Conservation (phyloP, 2,113 vertebrate genomes). For the Muntiacus reevesi region DNA sequence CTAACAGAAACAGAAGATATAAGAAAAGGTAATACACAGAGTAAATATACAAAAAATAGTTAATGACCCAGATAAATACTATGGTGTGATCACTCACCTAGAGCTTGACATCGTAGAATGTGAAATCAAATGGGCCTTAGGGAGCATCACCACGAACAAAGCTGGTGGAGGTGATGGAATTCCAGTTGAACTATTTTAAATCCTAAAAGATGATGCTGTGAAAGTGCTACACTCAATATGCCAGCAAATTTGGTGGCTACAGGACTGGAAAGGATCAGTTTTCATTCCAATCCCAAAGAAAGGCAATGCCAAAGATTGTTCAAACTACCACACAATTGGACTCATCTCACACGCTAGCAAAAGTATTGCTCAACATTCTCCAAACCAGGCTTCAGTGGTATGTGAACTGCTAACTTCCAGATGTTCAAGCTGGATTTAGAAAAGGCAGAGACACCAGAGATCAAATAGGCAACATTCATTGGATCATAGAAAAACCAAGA, state of each 20-base stretch:
- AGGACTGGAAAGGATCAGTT: not conserved
- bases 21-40: not conserved
- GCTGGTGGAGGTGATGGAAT: not conserved
- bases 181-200: not conserved
- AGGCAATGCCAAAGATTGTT: not conserved
- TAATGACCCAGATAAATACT: not conserved
- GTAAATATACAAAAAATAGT: not conserved
- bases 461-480: accelerated
- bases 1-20: not conserved
- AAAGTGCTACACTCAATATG: not conserved
- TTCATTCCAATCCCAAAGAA: not conserved
- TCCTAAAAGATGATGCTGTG: not conserved
- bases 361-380: not conserved
- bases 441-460: not conserved
- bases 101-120: not conserved
- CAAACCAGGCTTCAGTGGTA: not conserved
- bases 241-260: not conserved
- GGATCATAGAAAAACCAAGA: not conserved
- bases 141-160: not conserved
- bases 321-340: not conserved
- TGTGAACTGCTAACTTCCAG: not conserved
- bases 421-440: not conserved
- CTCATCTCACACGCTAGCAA: not conserved
- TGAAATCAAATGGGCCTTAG: not conserved
- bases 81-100: not conserved